Base-by-base conservation (phyloP, 2,888 invertebrate genomes). In the Ophraella communa region DNA sequence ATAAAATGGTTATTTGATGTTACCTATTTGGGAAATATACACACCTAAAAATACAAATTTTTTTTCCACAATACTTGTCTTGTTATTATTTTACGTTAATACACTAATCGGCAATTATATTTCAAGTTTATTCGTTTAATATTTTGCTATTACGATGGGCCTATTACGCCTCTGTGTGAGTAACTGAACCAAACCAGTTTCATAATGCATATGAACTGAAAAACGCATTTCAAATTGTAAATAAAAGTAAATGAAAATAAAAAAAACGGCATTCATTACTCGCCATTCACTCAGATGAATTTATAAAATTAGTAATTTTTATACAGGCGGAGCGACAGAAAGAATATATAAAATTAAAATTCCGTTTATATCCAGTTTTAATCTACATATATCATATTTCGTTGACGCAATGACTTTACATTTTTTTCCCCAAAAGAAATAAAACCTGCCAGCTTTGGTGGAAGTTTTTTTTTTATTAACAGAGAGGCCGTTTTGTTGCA, bases 141-240 rank as follows among this genome's bases (percentile, higher is more conserved):
- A 30, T 4, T 30, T 39, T 39, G 14, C 4, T 39, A 1, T 7
- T 39, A 17, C 3, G 14, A 1, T n/a, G 8, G 27, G 10, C 27
- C 17, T 10, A 24, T 51, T 24, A 39, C 49, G 49, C 7, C 10
- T 17, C 49, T 24, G 49, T 27, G n/a, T 17, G 2, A 14, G 14
- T 17, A 51, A 51, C 24, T 51, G 1, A 8, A 21, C 45, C 49
- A 14, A 64, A 68, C 59, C 54, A 56, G 64, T 68, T 67, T 63
- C 44, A 62, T 58, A 65, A 65, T 68, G 60, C 65, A 59, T 44
- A 51, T 21, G 58, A 61, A 68, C 62, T 56, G 59, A 64, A 66
- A 68, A 68, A 64, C 57, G 64, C 53, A 60, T 60, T 66, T 51
- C 45, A 52, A 56, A 68, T 66, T 59, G 66, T 52, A 62, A 66